Percentiles rank a stretch among this genome's conserved stretches.
These are phyloP conservation scores for Lepus europaeus DNA, from an alignment of 2,113 vertebrate genomes.

Conservation along the genomic window DNA sequence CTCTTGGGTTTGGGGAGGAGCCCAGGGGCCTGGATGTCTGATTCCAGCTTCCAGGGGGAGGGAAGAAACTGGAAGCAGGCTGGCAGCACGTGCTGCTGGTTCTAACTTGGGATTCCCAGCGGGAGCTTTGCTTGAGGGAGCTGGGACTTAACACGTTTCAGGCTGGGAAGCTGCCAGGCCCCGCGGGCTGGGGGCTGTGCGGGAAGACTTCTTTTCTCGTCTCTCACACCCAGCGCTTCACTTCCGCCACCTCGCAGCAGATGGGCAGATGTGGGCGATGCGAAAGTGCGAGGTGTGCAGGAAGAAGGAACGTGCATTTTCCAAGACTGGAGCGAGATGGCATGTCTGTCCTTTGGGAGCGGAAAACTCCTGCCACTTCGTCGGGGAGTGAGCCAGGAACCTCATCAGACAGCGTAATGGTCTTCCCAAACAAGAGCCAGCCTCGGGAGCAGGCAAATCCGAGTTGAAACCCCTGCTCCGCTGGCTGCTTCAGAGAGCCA, in stretches of 20 bases:
- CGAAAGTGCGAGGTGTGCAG: slow-evolving; percentile 65
- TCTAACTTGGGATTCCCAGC: slow-evolving; percentile 50
- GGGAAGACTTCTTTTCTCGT: slow-evolving; percentile 72
- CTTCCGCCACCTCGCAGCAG: slow-evolving; percentile 66
- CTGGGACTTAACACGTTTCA: slow-evolving; percentile 68
- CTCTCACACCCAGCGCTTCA: slow-evolving; percentile 52
- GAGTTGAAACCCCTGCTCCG: background rate
- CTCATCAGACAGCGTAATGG: background rate
- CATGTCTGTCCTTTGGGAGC: background rate
- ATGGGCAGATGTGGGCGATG: slow-evolving; percentile 68
- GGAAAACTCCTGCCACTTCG: slow-evolving; percentile 6
- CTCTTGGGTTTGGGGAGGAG: background rate
- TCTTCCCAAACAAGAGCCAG: background rate
- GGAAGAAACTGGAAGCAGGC: background rate
- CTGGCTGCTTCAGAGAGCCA: background rate
- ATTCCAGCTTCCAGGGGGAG: background rate
- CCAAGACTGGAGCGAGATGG: background rate
- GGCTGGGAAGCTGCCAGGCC: slow-evolving; percentile 64
- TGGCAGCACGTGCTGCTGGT: slow-evolving; percentile 40
- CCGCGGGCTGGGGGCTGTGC: slow-evolving; percentile 10
- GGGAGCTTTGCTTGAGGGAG: slow-evolving; percentile 38
- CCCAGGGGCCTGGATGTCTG: background rate
- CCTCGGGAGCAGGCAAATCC: background rate
- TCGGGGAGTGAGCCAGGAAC: background rate
- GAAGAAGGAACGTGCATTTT: slow-evolving; percentile 52